Conservation (phyloP, 2,888 invertebrate genomes). For the Limnephilus auricula region DNA sequence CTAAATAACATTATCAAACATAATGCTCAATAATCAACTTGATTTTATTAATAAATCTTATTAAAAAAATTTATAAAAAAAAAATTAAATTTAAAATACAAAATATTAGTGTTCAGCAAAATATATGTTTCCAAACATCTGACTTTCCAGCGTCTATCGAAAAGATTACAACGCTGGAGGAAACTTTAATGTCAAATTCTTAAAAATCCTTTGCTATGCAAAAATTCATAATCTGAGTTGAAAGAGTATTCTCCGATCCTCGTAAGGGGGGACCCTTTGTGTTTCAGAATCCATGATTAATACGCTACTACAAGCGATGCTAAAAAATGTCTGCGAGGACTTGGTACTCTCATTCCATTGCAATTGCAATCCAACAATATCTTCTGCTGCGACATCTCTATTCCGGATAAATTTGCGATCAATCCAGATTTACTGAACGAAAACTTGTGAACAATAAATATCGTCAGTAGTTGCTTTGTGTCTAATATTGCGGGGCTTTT, state of each 20-base stretch:
- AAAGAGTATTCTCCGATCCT: constrained; percentile 7
- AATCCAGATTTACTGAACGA: neutral
- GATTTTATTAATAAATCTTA: no score
- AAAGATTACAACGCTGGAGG: constrained; percentile 31
- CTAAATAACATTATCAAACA: no score
- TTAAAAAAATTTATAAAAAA: no score
- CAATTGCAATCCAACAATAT: constrained; percentile 26
- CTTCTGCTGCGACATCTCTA: neutral
- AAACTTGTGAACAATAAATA: neutral
- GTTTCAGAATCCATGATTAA: constrained; percentile 25
- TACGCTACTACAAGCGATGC: constrained; percentile 19
- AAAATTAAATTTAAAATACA: neutral
- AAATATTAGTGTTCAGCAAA: neutral
- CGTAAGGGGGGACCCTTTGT: constrained; percentile 27
- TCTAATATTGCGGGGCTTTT: neutral
- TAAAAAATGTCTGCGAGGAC: constrained; percentile 23
- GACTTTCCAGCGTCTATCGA: neutral
- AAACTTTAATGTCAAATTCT: constrained; percentile 37
- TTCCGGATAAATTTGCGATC: constrained; percentile 1
- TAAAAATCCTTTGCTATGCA: constrained; percentile 46
- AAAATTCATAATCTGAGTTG: constrained; percentile 34
- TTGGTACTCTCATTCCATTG: neutral
- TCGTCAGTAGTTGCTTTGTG: neutral
- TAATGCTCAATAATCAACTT: no score
- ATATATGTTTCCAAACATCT: neutral